phyloP scores from a whole-genome alignment of 1,140 invertebrate genomes.

The Luehdorfia chinensis region DNA sequence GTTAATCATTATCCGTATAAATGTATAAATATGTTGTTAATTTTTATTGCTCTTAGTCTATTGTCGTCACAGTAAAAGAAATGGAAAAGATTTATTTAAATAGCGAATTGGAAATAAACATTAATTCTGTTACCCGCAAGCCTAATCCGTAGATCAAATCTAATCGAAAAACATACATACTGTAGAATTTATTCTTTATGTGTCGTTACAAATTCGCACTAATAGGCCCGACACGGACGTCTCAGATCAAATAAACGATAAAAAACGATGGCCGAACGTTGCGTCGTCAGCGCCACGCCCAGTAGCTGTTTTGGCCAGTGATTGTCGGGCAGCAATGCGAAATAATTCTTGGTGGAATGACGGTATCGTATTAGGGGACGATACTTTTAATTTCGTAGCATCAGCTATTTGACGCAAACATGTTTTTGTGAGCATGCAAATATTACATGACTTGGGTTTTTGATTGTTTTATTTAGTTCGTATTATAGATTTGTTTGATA shows the following conservation, averaged over 20 bases:
- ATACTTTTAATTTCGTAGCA: background rate
- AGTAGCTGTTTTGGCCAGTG: constrained; percentile 3
- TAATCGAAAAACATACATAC: constrained; percentile 5
- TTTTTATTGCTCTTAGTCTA: too few relatives aligned
- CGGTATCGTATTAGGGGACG: background rate
- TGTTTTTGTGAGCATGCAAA: background rate
- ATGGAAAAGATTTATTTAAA: too few relatives aligned
- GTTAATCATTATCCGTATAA: too few relatives aligned
- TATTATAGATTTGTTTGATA: too few relatives aligned
- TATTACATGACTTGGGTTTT: too few relatives aligned
- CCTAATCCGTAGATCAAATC: too few relatives aligned
- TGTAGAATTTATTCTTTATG: constrained; percentile 8
- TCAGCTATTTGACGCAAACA: background rate
- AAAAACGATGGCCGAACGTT: constrained; percentile 12
- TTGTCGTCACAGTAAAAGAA: too few relatives aligned
- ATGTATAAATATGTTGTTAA: too few relatives aligned
- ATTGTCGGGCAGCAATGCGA: background rate
- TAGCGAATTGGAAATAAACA: too few relatives aligned
- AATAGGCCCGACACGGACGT: constrained; percentile 1
- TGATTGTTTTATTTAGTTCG: too few relatives aligned
- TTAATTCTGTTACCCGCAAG: too few relatives aligned
- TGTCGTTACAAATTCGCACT: constrained; percentile 1
- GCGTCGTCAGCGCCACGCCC: constrained; percentile 13
- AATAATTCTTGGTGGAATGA: background rate
- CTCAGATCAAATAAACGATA: constrained; percentile 16